Evolutionary conservation across 2,888 invertebrate genomes (phyloP).

Genomic region (Busseola fusca): DNA sequence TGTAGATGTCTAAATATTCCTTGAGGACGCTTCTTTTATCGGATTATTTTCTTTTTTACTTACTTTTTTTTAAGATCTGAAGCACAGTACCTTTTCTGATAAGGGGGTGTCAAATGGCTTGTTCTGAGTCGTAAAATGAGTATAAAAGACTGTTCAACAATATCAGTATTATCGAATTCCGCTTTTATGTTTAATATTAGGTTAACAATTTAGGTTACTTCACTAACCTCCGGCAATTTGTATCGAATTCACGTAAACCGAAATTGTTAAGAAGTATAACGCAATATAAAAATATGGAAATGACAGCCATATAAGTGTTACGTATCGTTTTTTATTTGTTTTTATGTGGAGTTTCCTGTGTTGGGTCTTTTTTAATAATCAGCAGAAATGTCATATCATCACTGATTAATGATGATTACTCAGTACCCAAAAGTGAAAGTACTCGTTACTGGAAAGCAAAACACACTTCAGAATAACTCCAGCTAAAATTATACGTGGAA

Average conservation of each 20-base stretch:
- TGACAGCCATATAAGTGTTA: constrained; percentile 9
- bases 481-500: neutral
- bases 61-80: constrained; percentile 29
- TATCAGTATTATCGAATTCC: constrained; percentile 36
- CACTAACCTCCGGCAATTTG: constrained; percentile 44
- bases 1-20: constrained; percentile 44
- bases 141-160: constrained; percentile 36
- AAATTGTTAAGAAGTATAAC: constrained; percentile 41
- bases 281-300: constrained; percentile 31
- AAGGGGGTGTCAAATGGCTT: constrained; percentile 38
- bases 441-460: neutral
- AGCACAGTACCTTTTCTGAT: constrained; percentile 30
- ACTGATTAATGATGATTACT: neutral
- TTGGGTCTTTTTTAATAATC: constrained; percentile 9
- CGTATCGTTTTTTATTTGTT: constrained; percentile 20
- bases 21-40: constrained; percentile 23
- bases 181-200: constrained; percentile 41
- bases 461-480: neutral
- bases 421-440: neutral
- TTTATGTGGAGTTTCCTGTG: constrained; percentile 18
- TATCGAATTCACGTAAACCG: constrained; percentile 53
- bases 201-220: constrained; percentile 48
- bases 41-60: constrained; percentile 22
- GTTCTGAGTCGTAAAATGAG: constrained; percentile 37
- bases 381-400: neutral